Percentiles rank a stretch among this genome's conserved stretches.
These are phyloP conservation scores for Chalcosyrphus nemorum DNA, from an alignment of 2,888 invertebrate species.

Conservation along the genomic window DNA sequence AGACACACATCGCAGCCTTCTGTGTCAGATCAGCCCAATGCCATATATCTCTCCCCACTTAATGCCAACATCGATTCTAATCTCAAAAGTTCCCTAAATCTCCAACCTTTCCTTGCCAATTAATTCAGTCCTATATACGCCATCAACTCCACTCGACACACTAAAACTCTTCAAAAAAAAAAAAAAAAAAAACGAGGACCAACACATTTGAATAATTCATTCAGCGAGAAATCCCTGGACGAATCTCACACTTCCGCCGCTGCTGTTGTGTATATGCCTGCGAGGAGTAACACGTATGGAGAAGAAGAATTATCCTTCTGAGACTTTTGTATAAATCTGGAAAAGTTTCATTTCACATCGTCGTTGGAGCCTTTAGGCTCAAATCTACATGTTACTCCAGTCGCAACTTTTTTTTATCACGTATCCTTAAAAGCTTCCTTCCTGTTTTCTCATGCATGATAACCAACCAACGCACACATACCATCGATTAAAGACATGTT, in stretches of 20 bases:
- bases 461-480: conserved; percentile 5
- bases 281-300: conserved; percentile 22
- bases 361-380: conserved; percentile 26
- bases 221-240: conserved; percentile 68
- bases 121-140: conserved; percentile 65
- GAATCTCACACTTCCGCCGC: conserved; percentile 56
- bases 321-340: conserved; percentile 63
- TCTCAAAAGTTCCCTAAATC: conserved; percentile 54
- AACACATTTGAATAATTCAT: conserved; percentile 68
- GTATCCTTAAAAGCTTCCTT: conserved; percentile 70
- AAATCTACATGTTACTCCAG: conserved; percentile 47
- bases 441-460: conserved; percentile 38
- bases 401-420: conserved; percentile 50
- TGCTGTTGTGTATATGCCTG: not conserved
- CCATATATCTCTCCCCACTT: not conserved
- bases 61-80: conserved; percentile 57
- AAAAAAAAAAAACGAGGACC: conserved; percentile 4
- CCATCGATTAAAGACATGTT: conserved; percentile 32
- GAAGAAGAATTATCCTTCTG: conserved; percentile 63
- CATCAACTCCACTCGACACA: conserved; percentile 14
- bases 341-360: conserved; percentile 46
- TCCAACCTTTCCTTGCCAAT: conserved; percentile 64
- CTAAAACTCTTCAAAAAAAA: conserved; percentile 10
- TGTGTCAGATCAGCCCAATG: not conserved
- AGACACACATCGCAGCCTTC: no score